A percentile compares a stretch with the other conserved stretches of the same genome.
Evolutionary conservation across 2,797 vertebrate species (phyloP).

Genomic region (Rousettus madagascariensis): DNA sequence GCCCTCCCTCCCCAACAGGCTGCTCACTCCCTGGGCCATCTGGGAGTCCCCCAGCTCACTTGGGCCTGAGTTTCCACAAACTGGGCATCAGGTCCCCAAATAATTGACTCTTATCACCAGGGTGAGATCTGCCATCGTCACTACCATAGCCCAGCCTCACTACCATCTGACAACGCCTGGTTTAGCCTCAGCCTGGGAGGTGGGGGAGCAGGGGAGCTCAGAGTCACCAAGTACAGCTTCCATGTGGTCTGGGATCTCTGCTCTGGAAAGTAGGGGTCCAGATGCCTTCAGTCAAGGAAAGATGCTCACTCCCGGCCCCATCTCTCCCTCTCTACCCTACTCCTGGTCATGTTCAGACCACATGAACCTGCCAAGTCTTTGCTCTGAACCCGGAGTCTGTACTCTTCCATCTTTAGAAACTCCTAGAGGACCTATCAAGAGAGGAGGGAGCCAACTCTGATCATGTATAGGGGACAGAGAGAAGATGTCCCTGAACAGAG

Average conservation of each 20-base stretch:
- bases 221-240: neutral
- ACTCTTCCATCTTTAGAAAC: neutral
- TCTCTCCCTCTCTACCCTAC: neutral
- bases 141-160: neutral
- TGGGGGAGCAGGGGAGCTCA: neutral
- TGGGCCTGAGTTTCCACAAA: neutral
- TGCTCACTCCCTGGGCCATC: neutral
- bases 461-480: neutral
- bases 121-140: neutral
- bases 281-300: neutral
- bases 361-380: accelerated
- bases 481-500: neutral
- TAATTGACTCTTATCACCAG: neutral
- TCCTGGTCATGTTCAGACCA: neutral
- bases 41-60: neutral
- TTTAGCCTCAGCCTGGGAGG: neutral
- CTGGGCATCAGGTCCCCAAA: neutral
- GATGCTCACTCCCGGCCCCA: neutral
- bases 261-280: neutral
- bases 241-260: neutral
- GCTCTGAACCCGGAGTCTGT: neutral
- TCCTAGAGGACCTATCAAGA: neutral
- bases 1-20: neutral
- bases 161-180: neutral
- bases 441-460: neutral